Conservation (phyloP, 1,140 invertebrate species). For the Platorchestia sp. region DNA sequence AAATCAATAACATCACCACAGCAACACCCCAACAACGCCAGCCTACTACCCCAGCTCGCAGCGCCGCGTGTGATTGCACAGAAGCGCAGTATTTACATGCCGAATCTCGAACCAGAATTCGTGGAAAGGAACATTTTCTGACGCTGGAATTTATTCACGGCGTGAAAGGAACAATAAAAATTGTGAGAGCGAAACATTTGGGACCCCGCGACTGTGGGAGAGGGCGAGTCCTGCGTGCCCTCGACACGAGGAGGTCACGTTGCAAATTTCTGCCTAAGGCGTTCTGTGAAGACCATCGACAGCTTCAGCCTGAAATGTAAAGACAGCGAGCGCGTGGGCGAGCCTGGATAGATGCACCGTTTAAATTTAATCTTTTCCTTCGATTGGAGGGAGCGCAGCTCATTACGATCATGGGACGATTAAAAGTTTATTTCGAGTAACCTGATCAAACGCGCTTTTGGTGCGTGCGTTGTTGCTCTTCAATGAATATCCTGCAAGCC, state of each 20-base stretch:
- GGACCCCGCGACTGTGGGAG: neutral
- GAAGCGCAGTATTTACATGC: constrained; percentile 48
- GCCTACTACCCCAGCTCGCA: neutral
- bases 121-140: constrained; percentile 23
- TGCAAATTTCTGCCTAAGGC: neutral
- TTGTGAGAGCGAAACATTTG: neutral
- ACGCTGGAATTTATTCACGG: neutral
- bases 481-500: too few species aligned
- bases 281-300: too few species aligned
- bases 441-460: too few species aligned
- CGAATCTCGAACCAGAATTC: neutral
- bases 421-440: too few species aligned
- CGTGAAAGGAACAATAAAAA: neutral
- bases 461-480: too few species aligned
- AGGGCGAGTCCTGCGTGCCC: neutral
- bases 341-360: too few species aligned
- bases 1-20: neutral
- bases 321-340: too few species aligned
- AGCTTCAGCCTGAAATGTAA: too few species aligned
- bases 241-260: neutral
- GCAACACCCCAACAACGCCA: neutral
- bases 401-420: too few species aligned
- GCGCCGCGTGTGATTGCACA: neutral
- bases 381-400: too few species aligned
- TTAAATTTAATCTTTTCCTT: too few species aligned